These are phyloP conservation scores for Carassius gibelio DNA, from an alignment of 2,113 vertebrate genomes.

Conservation along the genomic window DNA sequence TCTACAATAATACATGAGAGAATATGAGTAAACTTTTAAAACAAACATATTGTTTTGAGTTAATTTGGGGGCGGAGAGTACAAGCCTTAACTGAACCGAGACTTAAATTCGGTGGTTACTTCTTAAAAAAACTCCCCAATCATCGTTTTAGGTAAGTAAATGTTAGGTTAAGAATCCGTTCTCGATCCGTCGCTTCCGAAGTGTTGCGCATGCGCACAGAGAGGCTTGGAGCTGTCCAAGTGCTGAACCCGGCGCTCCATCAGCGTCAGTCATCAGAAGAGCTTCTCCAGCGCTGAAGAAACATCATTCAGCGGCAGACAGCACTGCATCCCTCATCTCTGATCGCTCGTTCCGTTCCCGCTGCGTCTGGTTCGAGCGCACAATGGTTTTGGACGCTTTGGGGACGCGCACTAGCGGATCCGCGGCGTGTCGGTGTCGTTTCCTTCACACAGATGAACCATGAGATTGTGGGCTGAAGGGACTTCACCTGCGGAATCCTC, in stretches of 20 bases:
- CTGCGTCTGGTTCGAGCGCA: not conserved
- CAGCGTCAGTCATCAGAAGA: not conserved
- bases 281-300: too few species aligned
- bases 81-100: not conserved
- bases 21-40: not conserved
- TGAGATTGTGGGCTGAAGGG: constrained; percentile 83
- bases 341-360: not conserved
- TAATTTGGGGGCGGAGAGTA: not conserved
- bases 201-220: constrained; percentile 82
- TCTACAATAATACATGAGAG: not conserved
- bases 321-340: not conserved
- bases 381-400: not conserved
- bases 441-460: constrained; percentile 66
- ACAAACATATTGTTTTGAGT: not conserved
- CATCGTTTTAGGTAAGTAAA: not conserved
- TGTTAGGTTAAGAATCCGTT: constrained; percentile 6
- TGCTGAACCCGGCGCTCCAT: constrained; percentile 23
- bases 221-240: constrained; percentile 82
- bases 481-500: constrained; percentile 61
- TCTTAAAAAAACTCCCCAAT: not conserved
- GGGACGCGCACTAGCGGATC: not conserved
- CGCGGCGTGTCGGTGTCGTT: not conserved
- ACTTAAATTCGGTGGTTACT: not conserved
- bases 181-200: constrained; percentile 56
- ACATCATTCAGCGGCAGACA: not conserved